phyloP scores from a whole-genome alignment of 2,888 invertebrate genomes.

The Drosophila dives region DNA sequence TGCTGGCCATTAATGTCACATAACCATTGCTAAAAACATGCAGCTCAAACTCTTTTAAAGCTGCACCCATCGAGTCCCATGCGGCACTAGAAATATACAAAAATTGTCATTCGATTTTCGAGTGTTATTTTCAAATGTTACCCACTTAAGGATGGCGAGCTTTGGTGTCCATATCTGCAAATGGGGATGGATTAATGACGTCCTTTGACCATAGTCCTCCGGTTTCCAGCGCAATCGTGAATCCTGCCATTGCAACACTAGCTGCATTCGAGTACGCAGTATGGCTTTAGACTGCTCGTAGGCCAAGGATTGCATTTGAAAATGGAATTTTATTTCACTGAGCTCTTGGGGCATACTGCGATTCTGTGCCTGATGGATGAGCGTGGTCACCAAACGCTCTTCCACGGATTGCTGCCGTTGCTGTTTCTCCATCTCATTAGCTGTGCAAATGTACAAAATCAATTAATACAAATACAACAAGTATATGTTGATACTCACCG shows the following conservation, averaged over 20 bases:
- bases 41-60: conserved; percentile 60
- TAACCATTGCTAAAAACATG: conserved; percentile 71
- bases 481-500: conserved; percentile 40
- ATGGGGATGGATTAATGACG: conserved; percentile 58
- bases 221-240: conserved; percentile 88
- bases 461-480: neutral
- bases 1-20: conserved; percentile 66
- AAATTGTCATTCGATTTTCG: neutral
- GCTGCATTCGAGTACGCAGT: conserved; percentile 82
- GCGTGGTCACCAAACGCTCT: conserved; percentile 86
- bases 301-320: conserved; percentile 76
- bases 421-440: conserved; percentile 73
- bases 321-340: conserved; percentile 71
- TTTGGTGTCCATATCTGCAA: conserved; percentile 79
- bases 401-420: conserved; percentile 83
- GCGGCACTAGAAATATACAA: conserved; percentile 61
- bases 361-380: conserved; percentile 85
- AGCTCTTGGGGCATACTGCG: conserved; percentile 82
- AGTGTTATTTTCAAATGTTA: neutral
- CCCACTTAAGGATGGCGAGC: conserved; percentile 77
- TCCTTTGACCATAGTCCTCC: conserved; percentile 86
- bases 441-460: conserved; percentile 41
- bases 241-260: conserved; percentile 87
- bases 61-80: conserved; percentile 57
- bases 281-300: conserved; percentile 75